Evolutionary conservation across 2,797 vertebrate genomes (phyloP).

Genomic region (Brachyrhaphis roseni): DNA sequence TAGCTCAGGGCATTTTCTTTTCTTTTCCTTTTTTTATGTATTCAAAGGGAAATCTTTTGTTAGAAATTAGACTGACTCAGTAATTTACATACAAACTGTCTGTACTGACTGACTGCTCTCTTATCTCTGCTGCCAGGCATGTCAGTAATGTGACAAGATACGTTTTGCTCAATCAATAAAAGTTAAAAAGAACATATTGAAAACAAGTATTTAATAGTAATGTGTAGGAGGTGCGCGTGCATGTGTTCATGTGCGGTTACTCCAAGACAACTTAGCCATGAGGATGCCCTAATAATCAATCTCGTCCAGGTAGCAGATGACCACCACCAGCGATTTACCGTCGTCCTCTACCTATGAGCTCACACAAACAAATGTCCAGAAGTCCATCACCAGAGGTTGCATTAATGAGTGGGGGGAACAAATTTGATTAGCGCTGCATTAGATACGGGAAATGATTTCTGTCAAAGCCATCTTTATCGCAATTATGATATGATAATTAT

Average conservation of each 20-base stretch:
- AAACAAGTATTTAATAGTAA: background rate
- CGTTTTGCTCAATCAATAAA: background rate
- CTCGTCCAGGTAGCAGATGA: background rate
- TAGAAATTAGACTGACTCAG: background rate
- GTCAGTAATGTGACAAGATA: background rate
- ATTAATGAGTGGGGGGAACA: slow-evolving; percentile 98
- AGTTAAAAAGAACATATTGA: background rate
- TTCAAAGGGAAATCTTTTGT: background rate
- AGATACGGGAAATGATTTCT: slow-evolving; percentile 99
- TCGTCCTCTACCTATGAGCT: slow-evolving; percentile 1
- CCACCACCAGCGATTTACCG: background rate
- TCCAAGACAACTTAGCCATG: background rate
- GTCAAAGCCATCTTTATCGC: slow-evolving; percentile 99
- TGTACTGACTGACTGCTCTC: background rate
- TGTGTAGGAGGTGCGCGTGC: background rate
- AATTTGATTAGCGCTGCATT: slow-evolving; percentile 99
- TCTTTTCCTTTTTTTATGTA: background rate
- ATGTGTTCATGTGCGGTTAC: background rate
- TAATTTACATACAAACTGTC: background rate
- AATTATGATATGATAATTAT: slow-evolving; percentile 99
- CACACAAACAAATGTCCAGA: slow-evolving; percentile 91
- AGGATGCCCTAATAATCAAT: background rate
- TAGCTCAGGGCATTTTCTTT: background rate
- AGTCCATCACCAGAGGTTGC: slow-evolving; percentile 98
- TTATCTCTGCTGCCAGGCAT: background rate